These are phyloP conservation scores for Porites divaricata DNA, from an alignment of 92 coral and sea anemone genomes.

Conservation along the genomic window DNA sequence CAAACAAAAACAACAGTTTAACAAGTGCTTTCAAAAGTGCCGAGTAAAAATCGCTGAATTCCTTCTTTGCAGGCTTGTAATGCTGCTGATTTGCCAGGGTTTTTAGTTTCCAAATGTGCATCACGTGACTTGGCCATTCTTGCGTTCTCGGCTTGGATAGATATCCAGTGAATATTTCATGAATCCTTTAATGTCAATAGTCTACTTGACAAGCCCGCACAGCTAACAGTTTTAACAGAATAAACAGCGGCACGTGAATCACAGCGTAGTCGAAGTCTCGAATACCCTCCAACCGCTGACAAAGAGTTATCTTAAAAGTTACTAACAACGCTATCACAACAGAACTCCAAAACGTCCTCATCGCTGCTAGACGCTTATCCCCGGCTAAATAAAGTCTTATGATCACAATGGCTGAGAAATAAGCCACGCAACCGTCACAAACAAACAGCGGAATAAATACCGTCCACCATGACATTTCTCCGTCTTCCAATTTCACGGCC, in stretches of 20 bases:
- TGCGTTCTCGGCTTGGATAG: background rate
- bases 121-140: background rate
- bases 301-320: conserved; percentile 79
- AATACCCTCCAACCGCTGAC: conserved; percentile 81
- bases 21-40: background rate
- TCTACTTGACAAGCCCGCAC: conserved; percentile 93
- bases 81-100: too few relatives aligned
- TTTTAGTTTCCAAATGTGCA: background rate
- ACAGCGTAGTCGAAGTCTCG: conserved; percentile 69
- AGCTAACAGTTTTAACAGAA: conserved; percentile 83
- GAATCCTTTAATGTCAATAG: conserved; percentile 12
- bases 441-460: conserved; percentile 92
- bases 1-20: background rate
- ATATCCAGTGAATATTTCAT: background rate
- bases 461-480: conserved; percentile 90
- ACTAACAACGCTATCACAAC: conserved; percentile 66
- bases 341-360: conserved; percentile 92
- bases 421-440: conserved; percentile 96
- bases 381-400: conserved; percentile 86
- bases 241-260: conserved; percentile 91
- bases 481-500: conserved; percentile 84
- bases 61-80: too few relatives aligned
- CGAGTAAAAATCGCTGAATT: background rate
- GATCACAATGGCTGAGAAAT: conserved; percentile 93
- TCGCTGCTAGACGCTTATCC: conserved; percentile 85